Percentiles rank a stretch among this genome's conserved stretches.
Evolutionary conservation across 2,888 invertebrate genomes (phyloP).

Genomic region (Cerceris ruficornis): DNA sequence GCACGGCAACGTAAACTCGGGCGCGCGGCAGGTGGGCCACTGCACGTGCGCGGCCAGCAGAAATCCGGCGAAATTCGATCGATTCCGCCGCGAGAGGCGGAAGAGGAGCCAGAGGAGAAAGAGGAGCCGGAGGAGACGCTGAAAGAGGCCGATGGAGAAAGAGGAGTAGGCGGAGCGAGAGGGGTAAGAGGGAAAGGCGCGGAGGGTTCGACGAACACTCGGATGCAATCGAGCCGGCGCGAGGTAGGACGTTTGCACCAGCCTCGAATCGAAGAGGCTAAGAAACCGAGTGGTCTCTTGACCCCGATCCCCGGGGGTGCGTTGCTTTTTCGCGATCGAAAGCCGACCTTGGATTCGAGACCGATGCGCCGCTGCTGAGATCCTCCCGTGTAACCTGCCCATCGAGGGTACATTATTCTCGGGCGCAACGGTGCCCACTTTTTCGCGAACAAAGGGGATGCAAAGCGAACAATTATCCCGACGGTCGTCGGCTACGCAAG

Average conservation of each 20-base stretch:
- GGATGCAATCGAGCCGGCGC: conserved; percentile 51
- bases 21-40: conserved; percentile 56
- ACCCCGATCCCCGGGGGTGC: conserved; percentile 58
- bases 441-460: too few relatives aligned
- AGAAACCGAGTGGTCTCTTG: conserved; percentile 64
- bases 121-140: too few relatives aligned
- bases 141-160: too few relatives aligned
- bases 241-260: conserved; percentile 15
- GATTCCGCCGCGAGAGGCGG: conserved; percentile 53
- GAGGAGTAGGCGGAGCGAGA: too few relatives aligned
- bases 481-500: not conserved
- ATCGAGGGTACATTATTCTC: too few relatives aligned
- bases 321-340: conserved; percentile 61
- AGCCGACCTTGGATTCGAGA: conserved; percentile 63
- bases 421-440: too few relatives aligned
- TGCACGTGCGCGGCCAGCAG: conserved; percentile 65
- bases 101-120: conserved; percentile 6
- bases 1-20: conserved; percentile 58
- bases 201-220: conserved; percentile 56
- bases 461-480: not conserved
- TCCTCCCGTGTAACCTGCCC: too few relatives aligned
- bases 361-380: conserved; percentile 29
- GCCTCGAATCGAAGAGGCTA: conserved; percentile 47
- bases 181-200: conserved; percentile 34
- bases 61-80: conserved; percentile 69